Base-by-base conservation (phyloP, 1,140 invertebrate genomes). In the Brachionus manjavacas region DNA sequence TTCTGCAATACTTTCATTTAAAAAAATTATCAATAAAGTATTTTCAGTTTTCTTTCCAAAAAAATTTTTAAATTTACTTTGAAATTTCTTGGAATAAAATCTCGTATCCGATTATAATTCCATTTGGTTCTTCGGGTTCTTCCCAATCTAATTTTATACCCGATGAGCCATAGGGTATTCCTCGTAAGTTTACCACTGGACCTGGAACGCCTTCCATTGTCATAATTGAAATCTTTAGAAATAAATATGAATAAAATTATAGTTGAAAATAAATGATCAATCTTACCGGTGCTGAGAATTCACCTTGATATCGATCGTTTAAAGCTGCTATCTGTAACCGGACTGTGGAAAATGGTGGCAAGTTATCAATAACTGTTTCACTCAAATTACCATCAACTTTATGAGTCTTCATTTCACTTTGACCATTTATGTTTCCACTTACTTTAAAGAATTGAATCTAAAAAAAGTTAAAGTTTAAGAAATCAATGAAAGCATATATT, bases 61-160 rank as follows among this genome's bases (percentile, higher is more conserved):
- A 35, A 3, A 7, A 6, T 0, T 35, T 35, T 35, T 6, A 35
- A 35, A 31, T n/a, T 12, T 83, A 83, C 81, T 68, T 83, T 83
- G 60, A 68, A 72, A 83, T 83, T 43, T 68, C 20, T 39, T 83
- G 60, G 28, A 68, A 83, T 8, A 55, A 23, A 83, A 83, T 83
- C 46, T 83, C 66, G 14, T 84, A 84, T 39, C 83, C 83, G 35
- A 66, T 72, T 39, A 84, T 52, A 2, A 74, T 60, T 12, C 83
- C 83, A 28, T 76, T 84, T 64, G 83, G 83, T 31, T 84, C 84
- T 64, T 84, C 43, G 14, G 84, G 72, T 14, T 78, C 35, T 78
- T 78, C 74, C 84, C 84, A 84, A 16, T 41, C 11, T 4, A 84
- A 23, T 78, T 52, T 41, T 11, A 84, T 41, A 16, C 84, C 84